Percentiles rank a stretch among this genome's conserved stretches.
Conservation (phyloP, 2,888 invertebrate genomes). For the Tinea pellionella region DNA sequence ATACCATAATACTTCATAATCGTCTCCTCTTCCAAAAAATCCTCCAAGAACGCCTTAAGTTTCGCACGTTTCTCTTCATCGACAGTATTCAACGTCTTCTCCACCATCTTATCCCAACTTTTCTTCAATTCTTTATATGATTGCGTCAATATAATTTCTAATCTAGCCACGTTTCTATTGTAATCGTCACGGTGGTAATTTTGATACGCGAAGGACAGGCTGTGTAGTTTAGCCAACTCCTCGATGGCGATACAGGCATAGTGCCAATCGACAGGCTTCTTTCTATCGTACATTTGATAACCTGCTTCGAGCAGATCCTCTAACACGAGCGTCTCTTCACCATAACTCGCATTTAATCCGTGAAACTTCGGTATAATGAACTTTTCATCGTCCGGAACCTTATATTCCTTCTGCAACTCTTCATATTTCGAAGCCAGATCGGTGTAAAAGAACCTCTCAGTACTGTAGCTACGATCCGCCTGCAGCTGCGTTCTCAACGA, state of each 20-base stretch:
- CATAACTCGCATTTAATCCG: constrained; percentile 17
- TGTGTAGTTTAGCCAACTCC: constrained; percentile 33
- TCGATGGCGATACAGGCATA: constrained; percentile 25
- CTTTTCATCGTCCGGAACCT: constrained; percentile 14
- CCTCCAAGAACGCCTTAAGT: constrained; percentile 22
- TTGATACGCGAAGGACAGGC: constrained; percentile 30
- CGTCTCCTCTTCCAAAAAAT: not conserved
- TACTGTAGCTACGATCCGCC: constrained; percentile 16
- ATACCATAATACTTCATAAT: constrained; percentile 19
- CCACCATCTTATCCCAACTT: constrained; percentile 17
- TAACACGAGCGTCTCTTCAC: constrained; percentile 25
- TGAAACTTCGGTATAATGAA: constrained; percentile 21
- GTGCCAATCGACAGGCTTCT: constrained; percentile 27
- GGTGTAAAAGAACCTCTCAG: constrained; percentile 12
- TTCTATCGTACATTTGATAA: constrained; percentile 26
- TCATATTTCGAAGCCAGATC: not conserved
- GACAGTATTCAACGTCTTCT: constrained; percentile 20
- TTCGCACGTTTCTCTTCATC: constrained; percentile 26
- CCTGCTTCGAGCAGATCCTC: constrained; percentile 27
- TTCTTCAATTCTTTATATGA: constrained; percentile 16
- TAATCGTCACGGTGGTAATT: constrained; percentile 30
- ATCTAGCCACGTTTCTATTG: constrained; percentile 20
- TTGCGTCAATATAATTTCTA: constrained; percentile 19
- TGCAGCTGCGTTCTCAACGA: constrained; percentile 24
- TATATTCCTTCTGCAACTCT: constrained; percentile 16